A percentile compares a stretch with the other conserved stretches of the same genome.
Conservation (phyloP, 2,888 invertebrate genomes). For the Hemithea aestivaria region DNA sequence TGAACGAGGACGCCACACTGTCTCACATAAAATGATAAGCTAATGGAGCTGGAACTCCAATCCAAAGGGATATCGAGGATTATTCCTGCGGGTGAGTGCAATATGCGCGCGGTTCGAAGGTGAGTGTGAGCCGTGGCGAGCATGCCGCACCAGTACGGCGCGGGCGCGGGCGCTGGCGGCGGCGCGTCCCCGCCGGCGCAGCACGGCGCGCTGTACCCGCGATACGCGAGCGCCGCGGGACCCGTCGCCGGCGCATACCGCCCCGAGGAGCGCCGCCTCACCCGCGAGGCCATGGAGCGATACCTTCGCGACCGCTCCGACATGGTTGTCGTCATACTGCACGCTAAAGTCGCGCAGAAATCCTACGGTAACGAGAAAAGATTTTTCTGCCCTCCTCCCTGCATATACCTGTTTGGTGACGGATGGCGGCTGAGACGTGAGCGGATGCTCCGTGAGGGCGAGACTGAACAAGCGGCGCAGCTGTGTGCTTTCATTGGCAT, state of each 20-base stretch:
- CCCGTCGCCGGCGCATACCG: constrained; percentile 82
- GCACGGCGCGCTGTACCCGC: constrained; percentile 80
- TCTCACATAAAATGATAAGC: constrained; percentile 18
- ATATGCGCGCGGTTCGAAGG: constrained; percentile 55
- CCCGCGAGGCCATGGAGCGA: constrained; percentile 96
- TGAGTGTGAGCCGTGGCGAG: constrained; percentile 74
- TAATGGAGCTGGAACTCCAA: constrained; percentile 29
- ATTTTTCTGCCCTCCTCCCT: constrained; percentile 99
- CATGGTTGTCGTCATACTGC: constrained; percentile 97
- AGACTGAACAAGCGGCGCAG: constrained; percentile 93
- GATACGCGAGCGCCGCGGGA: constrained; percentile 79
- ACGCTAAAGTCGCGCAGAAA: constrained; percentile 99
- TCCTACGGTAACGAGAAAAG: constrained; percentile 99
- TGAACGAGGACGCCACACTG: constrained; percentile 19
- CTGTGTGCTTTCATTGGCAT: constrained; percentile 99
- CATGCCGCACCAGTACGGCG: constrained; percentile 91
- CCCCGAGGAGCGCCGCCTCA: constrained; percentile 89
- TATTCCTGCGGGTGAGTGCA: constrained; percentile 29
- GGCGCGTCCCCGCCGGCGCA: constrained; percentile 84
- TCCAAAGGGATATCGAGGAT: constrained; percentile 33
- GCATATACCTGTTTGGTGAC: constrained; percentile 98
- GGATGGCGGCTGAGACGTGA: constrained; percentile 98
- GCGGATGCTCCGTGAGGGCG: constrained; percentile 94
- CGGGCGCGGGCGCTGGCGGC: constrained; percentile 83
- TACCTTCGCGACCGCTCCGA: constrained; percentile 96